Evolutionary conservation across 1,140 invertebrate genomes (phyloP), one percentile per base, ranked within the genome.

Genomic region (Drosophila tsacasi): DNA sequence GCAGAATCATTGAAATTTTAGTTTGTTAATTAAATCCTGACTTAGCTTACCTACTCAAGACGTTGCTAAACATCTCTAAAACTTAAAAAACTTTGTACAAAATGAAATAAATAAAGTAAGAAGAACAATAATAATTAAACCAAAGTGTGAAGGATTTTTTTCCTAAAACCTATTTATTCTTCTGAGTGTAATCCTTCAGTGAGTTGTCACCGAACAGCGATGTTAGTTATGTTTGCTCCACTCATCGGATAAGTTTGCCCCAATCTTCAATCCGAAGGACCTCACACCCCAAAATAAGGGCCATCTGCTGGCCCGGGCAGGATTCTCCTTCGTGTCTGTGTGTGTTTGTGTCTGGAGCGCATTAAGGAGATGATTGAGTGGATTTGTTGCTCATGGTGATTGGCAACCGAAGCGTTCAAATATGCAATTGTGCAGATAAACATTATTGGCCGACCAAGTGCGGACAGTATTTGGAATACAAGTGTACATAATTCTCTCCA

Each of bases 311-410:
- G 40, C 46, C 10, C 37, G 17, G 19, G 19, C 19, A 17, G 52
- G n/a, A 52, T 1, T 15, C 3, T 17, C 6, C 12, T 47, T 2
- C 5, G 25, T 19, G 49, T 32, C 27, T 37, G 21, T 32, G 32
- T 57, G 65, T 12, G 32, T 12, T 5, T 35, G 12, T 57, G 57
- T 64, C 60, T 79, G 59, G 61, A 67, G 75, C 71, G 74, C 75
- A 89, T 89, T 89, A 89, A 72, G 74, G 77, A 84, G 74, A 89
- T 89, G 84, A 89, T 89, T 90, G 84, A 89, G 84, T 89, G 84
- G 84, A 84, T 90, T 89, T 90, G 72, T 65, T 89, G 80, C 66
- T 68, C 71, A 66, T 83, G 62, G 61, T 65, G 80, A 87, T 74
- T 81, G 77, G 65, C 66, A 59, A 59, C 50, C 62, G 65, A 49